phyloP scores from a whole-genome alignment of 1,140 invertebrate species.

The Danaus plexippus region DNA sequence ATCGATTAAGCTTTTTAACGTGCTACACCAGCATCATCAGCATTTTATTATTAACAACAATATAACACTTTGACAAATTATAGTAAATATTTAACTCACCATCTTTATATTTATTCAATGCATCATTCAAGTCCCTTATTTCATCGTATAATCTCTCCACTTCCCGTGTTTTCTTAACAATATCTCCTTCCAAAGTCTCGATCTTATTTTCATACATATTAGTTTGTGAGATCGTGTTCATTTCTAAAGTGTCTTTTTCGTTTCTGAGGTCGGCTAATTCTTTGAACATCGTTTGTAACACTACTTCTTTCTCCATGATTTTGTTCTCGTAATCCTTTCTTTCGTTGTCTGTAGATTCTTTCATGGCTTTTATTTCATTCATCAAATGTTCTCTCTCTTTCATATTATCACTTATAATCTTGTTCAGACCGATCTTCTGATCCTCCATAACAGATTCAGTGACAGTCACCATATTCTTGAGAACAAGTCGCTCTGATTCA shows the following conservation, averaged over 20 bases:
- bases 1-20: too few species aligned
- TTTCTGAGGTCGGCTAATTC: slow-evolving; percentile 22
- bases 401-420: slow-evolving; percentile 28
- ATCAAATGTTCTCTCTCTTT: slow-evolving; percentile 26
- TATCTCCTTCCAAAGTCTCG: slow-evolving; percentile 11
- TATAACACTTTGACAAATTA: slow-evolving; percentile 5
- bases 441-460: slow-evolving; percentile 52
- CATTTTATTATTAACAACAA: slow-evolving; percentile 1
- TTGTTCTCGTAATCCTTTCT: slow-evolving; percentile 18
- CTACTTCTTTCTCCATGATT: slow-evolving; percentile 28
- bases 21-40: not conserved
- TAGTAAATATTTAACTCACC: slow-evolving; percentile 20
- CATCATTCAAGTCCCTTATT: slow-evolving; percentile 21
- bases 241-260: slow-evolving; percentile 25
- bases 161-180: slow-evolving; percentile 14
- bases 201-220: slow-evolving; percentile 14
- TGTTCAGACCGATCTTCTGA: slow-evolving; percentile 32
- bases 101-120: slow-evolving; percentile 27
- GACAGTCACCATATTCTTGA: slow-evolving; percentile 45
- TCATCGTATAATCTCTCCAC: slow-evolving; percentile 11
- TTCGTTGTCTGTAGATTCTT: slow-evolving; percentile 17
- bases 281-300: slow-evolving; percentile 21
- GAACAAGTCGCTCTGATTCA: slow-evolving; percentile 39
- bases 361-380: slow-evolving; percentile 27
- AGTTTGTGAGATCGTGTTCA: slow-evolving; percentile 20